These are phyloP conservation scores for Chromis chromis DNA, from an alignment of 2,797 vertebrate species.

Conservation along the genomic window DNA sequence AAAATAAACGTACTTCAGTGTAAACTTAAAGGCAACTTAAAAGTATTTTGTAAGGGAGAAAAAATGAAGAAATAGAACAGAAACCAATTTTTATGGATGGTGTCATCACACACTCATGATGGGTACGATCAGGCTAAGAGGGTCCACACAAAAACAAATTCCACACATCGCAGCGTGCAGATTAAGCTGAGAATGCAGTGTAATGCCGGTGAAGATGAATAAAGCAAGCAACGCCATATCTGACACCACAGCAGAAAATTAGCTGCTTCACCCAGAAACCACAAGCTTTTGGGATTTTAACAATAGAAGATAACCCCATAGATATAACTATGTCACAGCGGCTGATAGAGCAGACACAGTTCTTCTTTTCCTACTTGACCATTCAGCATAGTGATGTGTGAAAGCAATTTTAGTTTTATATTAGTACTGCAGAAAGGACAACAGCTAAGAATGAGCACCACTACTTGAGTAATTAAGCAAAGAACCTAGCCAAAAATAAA, in stretches of 20 bases:
- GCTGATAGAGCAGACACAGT: too few species aligned
- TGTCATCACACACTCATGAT: not conserved
- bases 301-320: too few species aligned
- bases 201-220: slow-evolving; percentile 14
- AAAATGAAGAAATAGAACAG: not conserved
- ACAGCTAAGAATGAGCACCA: too few species aligned
- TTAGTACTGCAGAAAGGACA: too few species aligned
- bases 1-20: slow-evolving; percentile 68
- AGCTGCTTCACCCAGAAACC: not conserved
- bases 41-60: not conserved
- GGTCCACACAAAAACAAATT: not conserved
- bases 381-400: too few species aligned
- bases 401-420: too few species aligned
- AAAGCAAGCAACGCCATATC: not conserved
- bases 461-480: too few species aligned
- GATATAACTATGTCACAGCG: too few species aligned
- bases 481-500: too few species aligned
- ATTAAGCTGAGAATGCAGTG: not conserved
- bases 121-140: not conserved
- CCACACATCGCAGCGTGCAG: too few species aligned
- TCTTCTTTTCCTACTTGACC: too few species aligned
- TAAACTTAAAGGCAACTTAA: slow-evolving; percentile 69
- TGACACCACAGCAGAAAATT: not conserved
- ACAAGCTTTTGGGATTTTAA: not conserved
- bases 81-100: not conserved